Base-by-base conservation (phyloP, 2,888 invertebrate genomes). In the Allygus modestus region DNA sequence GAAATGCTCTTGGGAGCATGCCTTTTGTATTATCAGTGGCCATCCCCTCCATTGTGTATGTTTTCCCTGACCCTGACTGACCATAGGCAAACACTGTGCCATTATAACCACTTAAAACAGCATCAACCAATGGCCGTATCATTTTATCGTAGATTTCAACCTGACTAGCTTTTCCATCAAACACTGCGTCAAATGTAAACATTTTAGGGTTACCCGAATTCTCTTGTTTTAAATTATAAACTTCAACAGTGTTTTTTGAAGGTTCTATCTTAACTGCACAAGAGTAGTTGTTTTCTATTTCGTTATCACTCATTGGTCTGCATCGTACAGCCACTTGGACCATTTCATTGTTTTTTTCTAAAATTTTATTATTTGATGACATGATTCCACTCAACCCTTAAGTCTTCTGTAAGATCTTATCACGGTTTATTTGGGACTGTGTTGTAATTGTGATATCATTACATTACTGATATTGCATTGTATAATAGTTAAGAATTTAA, bases 1-100 rank as follows among this genome's bases (percentile, higher is more conserved):
- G 96, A 92, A 99, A 99, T 83, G 99, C 97, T 87, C 98, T 94
- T 2, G 99, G 99, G 88, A 99, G 98, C 87, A 99, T 95, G 83
- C 99, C 98, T 89, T 94, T 93, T 61, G 92, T 88, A 11, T 58
- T 81, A 7, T 82, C 20, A 26, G 83, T 46, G 17, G 61, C 28
- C 17, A 9, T 87, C 91, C 94, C 94, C 90, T 94, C 94, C 94
- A 94, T 94, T 11, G 94, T 94, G 88, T 91, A 93, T 9, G 94
- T 94, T 89, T 94, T 94, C 81, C 99, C 99, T 0, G 99, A 99
- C 86, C 99, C 99, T 0, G 99, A 99, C 92, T 99, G 99, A 0
- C 99, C 99, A 91, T 99, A 99, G 0, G 99, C 99, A 92, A 99
- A 99, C 88, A 99, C 98, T 88, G 99, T 99, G 17, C 99, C 99